phyloP scores from a whole-genome alignment of 1,140 invertebrate species.

The Leptonema lineaticorne region DNA sequence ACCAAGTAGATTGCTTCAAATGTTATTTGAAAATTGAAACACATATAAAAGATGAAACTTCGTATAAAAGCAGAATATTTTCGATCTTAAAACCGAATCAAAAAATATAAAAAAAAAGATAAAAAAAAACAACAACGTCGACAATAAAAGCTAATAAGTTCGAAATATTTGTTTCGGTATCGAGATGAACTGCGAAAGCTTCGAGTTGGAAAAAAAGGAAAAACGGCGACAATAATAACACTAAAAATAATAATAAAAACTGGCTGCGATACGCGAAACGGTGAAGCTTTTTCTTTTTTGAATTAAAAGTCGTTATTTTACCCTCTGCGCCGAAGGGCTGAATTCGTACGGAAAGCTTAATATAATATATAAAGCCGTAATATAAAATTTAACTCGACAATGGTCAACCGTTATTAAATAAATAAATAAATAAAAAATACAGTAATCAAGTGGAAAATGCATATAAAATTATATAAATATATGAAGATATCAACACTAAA shows the following conservation, averaged over 20 bases:
- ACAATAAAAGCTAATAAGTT: constrained; percentile 7
- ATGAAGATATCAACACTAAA: too few species aligned
- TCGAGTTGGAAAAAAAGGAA: neutral
- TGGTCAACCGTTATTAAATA: neutral
- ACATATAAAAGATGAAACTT: too few species aligned
- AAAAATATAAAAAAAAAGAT: too few species aligned
- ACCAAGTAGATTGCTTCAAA: too few species aligned
- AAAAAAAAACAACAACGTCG: too few species aligned
- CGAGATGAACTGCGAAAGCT: neutral
- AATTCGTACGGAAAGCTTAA: neutral
- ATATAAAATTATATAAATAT: too few species aligned
- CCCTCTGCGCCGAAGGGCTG: neutral
- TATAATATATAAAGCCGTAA: constrained; percentile 17
- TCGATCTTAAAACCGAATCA: too few species aligned
- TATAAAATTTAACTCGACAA: constrained; percentile 13
- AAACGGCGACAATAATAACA: constrained; percentile 13
- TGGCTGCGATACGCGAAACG: neutral
- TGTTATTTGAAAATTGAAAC: too few species aligned
- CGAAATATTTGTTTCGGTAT: neutral
- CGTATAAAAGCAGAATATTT: too few species aligned
- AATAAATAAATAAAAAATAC: too few species aligned
- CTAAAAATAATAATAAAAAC: constrained; percentile 17
- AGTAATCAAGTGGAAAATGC: too few species aligned
- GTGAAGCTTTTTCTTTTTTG: neutral
- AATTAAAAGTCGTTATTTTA: constrained; percentile 25